These are phyloP conservation scores for Chloropsis hardwickii DNA, from an alignment of 2,113 vertebrate species.

Conservation along the genomic window DNA sequence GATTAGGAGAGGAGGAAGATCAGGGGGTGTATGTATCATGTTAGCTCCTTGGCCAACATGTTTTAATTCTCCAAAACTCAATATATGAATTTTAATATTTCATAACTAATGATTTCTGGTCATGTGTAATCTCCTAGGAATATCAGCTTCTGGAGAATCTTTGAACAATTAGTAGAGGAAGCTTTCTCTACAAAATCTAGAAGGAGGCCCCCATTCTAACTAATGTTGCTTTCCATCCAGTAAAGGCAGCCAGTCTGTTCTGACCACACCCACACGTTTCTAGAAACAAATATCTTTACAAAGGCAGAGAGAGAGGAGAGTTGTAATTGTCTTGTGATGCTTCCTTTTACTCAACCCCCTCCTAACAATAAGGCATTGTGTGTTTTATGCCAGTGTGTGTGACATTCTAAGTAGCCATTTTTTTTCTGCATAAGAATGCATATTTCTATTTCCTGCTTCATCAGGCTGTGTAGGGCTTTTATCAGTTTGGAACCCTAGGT, in stretches of 20 bases:
- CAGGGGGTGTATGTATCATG: background rate
- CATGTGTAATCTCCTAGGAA: background rate
- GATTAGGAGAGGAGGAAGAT: background rate
- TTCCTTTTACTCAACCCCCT: fast-evolving
- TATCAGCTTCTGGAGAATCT: background rate
- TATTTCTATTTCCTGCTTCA: background rate
- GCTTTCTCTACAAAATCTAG: background rate
- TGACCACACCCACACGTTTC: background rate
- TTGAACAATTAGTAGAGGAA: background rate
- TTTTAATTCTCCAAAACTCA: background rate
- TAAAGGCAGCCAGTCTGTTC: background rate
- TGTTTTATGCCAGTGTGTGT: background rate
- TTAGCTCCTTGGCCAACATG: background rate
- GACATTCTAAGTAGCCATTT: background rate
- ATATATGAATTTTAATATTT: background rate
- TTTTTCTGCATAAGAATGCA: background rate
- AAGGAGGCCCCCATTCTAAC: background rate
- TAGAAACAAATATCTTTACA: background rate
- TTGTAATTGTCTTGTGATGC: background rate
- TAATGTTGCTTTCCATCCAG: background rate
- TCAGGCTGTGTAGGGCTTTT: background rate
- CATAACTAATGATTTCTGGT: background rate
- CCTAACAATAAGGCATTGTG: background rate
- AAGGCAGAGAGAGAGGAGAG: background rate
- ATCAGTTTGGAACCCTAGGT: background rate